Base-by-base conservation (phyloP, 2,888 invertebrate species). In the Mimachlamys varia region DNA sequence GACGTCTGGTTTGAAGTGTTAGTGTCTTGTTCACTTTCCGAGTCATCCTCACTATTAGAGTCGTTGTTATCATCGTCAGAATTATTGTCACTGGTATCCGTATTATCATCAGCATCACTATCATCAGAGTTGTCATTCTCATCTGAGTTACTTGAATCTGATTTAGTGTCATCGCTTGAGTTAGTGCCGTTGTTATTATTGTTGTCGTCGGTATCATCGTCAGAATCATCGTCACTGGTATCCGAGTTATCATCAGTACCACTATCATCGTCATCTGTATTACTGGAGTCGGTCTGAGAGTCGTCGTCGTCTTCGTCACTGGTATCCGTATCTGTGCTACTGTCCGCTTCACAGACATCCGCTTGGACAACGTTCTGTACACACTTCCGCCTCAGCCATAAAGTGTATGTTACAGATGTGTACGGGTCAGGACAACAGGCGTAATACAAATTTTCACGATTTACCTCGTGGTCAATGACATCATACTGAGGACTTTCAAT, bases 61-160 rank as follows among this genome's bases (percentile, higher is more conserved):
- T 89, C 55, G 33, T 88, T 37, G 50, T 27, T 10, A 53, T 90
- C 49, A 38, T 90, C 49, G 87, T 50, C n/a, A n/a, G n/a, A n/a
- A n/a, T n/a, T n/a, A n/a, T n/a, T n/a, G n/a, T n/a, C n/a, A n/a
- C n/a, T 53, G 27, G 22, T 13, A 44, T 88, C 76, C 4, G 44
- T 44, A 44, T 44, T 44, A 37, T 90, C 87, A 37, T 88, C 49
- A 38, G 37, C 33, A 27, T 88, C 50, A 49, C 53, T 50, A 0
- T 37, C 53, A 88, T 88, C 50, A 33, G 27, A 88, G 33, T 33
- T n/a, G 33, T 90, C 87, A 22, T 50, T 7, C 7, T 44, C 53
- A 33, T 19, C 15, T 13, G 17, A 2, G 15, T 13, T 19, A 53
- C 44, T 33, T 1, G 87, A 27, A 13, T 22, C 90, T 50, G 50